phyloP scores from a whole-genome alignment of 2,888 invertebrate species.

The Apamea epomidion region DNA sequence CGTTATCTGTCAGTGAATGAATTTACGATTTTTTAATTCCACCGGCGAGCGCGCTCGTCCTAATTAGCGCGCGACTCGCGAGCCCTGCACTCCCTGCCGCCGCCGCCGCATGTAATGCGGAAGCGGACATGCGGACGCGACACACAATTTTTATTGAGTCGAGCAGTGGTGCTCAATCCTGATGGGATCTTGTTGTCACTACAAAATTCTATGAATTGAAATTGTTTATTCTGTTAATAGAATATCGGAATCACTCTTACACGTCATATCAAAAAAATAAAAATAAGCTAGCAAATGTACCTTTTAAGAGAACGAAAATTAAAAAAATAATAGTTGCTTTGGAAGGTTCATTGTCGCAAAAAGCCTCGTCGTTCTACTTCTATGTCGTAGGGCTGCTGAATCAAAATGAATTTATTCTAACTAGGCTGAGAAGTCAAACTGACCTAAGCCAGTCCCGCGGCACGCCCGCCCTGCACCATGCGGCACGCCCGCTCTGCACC shows the following conservation, averaged over 20 bases:
- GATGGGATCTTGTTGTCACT: neutral
- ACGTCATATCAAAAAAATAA: neutral
- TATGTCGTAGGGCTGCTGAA: neutral
- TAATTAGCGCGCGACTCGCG: constrained; percentile 18
- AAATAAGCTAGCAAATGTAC: neutral
- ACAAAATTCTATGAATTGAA: neutral
- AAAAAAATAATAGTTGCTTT: neutral
- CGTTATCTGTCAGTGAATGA: too few relatives aligned
- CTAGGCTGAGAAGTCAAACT: neutral
- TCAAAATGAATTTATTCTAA: neutral
- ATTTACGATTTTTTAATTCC: too few relatives aligned
- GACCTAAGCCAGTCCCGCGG: neutral
- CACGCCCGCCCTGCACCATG: neutral
- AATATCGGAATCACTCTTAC: neutral
- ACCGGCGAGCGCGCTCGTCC: neutral
- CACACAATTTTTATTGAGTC: constrained; percentile 35
- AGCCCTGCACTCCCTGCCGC: neutral
- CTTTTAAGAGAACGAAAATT: neutral
- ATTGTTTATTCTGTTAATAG: neutral
- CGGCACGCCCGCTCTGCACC: neutral
- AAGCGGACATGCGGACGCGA: constrained; percentile 34
- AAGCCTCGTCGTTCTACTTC: neutral
- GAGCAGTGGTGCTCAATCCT: constrained; percentile 11
- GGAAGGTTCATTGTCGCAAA: neutral
- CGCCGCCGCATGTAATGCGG: constrained; percentile 33